A percentile compares a stretch with the other conserved stretches of the same genome.
These are phyloP conservation scores for Hemiscyllium ocellatum DNA, from an alignment of 2,113 vertebrate genomes.

Conservation along the genomic window DNA sequence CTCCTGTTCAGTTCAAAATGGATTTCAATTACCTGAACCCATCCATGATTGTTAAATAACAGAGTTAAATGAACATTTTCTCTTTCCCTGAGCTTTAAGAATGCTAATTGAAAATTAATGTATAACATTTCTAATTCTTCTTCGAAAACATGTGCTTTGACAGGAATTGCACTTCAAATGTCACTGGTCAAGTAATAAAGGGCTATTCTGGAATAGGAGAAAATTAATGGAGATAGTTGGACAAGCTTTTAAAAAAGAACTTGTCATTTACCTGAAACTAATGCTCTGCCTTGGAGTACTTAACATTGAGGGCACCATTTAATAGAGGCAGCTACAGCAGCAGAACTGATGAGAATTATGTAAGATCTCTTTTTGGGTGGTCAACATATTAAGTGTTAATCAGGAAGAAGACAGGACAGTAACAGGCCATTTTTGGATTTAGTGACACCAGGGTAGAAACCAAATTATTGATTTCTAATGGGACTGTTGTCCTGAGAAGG, in stretches of 20 bases:
- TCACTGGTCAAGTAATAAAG: not conserved
- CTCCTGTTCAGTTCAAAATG: constrained; percentile 3
- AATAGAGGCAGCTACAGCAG: no score
- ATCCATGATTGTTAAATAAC: not conserved
- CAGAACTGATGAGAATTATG: no score
- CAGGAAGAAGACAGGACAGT: no score
- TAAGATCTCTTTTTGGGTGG: no score
- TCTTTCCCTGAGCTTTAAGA: not conserved
- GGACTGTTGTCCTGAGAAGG: no score
- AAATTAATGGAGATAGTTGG: not conserved
- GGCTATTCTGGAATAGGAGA: not conserved
- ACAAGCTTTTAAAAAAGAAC: not conserved
- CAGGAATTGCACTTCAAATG: not conserved
- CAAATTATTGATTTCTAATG: no score
- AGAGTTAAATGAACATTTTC: not conserved
- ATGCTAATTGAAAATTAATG: not conserved
- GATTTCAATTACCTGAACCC: not conserved
- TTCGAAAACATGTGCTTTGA: not conserved
- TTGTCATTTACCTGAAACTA: not conserved
- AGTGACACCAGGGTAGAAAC: no score
- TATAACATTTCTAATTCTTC: not conserved
- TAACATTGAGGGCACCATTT: not conserved
- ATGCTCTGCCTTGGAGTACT: not conserved
- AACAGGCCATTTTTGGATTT: no score
- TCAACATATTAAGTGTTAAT: no score